These are phyloP conservation scores for Tetraodon nigroviridis DNA, from an alignment of 2,113 vertebrate species.

Conservation along the genomic window DNA sequence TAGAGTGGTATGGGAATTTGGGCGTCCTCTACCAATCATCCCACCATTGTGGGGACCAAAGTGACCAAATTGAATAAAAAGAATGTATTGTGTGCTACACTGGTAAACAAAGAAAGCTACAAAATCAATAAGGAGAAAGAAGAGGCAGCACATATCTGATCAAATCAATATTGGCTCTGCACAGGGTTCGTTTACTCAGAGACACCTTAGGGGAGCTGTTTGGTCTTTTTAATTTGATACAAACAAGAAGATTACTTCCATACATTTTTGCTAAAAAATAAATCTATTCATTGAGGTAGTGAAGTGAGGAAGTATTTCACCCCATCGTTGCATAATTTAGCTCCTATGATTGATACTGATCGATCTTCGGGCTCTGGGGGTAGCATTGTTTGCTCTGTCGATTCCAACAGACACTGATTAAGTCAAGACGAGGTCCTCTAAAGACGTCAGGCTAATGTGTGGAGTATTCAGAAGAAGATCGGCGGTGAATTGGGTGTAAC, in stretches of 20 bases:
- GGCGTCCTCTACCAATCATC: conserved; percentile 53
- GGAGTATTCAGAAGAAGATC: too few species aligned
- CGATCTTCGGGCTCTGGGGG: background rate
- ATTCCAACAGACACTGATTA: background rate
- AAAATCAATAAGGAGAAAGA: conserved; percentile 54
- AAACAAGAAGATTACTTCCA: background rate
- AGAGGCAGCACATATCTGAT: conserved; percentile 38
- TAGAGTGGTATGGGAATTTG: background rate
- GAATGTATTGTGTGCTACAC: conserved; percentile 26
- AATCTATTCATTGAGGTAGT: background rate
- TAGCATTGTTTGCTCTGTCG: background rate
- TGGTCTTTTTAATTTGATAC: too few species aligned
- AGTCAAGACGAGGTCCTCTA: background rate
- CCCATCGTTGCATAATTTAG: background rate
- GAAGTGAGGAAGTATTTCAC: background rate
- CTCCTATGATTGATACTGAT: conserved; percentile 9
- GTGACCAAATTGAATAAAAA: conserved; percentile 44
- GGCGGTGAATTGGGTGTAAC: too few species aligned
- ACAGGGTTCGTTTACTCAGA: conserved; percentile 20
- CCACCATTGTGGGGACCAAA: conserved; percentile 25
- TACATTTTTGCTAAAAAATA: conserved; percentile 6
- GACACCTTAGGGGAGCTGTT: conserved; percentile 27
- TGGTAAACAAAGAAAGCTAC: conserved; percentile 45
- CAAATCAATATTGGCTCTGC: conserved; percentile 29
- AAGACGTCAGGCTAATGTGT: background rate